Evolutionary conservation across 2,888 invertebrate species (phyloP), one percentile per base, ranked within the genome.

Genomic region (Actias luna): DNA sequence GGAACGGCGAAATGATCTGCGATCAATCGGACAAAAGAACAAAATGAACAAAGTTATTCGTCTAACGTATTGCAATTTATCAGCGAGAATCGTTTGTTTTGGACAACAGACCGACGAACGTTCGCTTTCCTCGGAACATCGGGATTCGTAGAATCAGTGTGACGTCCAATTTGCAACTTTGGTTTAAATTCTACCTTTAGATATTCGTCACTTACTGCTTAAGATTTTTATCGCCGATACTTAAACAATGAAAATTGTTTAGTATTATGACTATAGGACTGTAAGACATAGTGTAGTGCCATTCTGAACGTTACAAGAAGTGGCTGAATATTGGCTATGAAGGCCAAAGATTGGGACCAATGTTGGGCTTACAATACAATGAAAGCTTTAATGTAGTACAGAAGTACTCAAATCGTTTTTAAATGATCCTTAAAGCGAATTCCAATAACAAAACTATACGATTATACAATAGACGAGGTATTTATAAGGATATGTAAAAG

Each of bases 1-100:
- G 79, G 80, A 84, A 82, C 79, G 77, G 58, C 79, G 78, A 82
- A 84, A 88, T 88, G 85, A 88, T 88, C 85, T 81, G 80, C 87
- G 83, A 89, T 89, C 88, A 87, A 89, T 89, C 83, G 86, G 78
- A 87, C 87, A 87, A 87, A 83, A 73, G 80, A 79, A 78, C 71
- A 69, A 80, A 84, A 82, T 76, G 79, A 78, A 71, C 81, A 70
- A 79, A 87, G 82, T 84, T 85, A 83, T 84, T 85, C 76, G 69
- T 27, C 59, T 59, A 42, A 58, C 62, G 39, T 52, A 27, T 59
- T 59, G 22, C 55, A 89, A 50, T 89, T 89, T 87, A 88, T 88
- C 86, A 86, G 12, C 78, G 64, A 64, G 73, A 75, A 78, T 85
- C 85, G 83, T 84, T 86, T 85, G 84, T 84, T 84, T 82, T 69